Evolutionary conservation across 2,113 vertebrate genomes (phyloP).

Genomic region (Thunnus maccoyii): DNA sequence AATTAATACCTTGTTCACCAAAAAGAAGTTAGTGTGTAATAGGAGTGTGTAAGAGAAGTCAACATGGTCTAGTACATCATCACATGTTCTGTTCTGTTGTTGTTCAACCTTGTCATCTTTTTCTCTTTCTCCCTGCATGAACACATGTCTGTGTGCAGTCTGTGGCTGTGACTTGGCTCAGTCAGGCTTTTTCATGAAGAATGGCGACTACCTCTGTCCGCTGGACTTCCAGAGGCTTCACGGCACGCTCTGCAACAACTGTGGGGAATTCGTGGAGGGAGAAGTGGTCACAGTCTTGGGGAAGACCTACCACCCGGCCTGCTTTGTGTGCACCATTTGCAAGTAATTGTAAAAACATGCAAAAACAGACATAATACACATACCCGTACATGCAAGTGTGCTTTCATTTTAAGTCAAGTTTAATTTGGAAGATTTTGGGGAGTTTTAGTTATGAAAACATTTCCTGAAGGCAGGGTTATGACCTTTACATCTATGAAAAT

Average conservation of each 20-base stretch:
- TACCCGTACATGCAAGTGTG: too few species aligned
- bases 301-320: slow-evolving; percentile 95
- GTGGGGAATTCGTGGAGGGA: slow-evolving; percentile 95
- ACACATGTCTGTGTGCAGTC: slow-evolving; percentile 78
- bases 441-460: too few species aligned
- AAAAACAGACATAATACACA: neutral
- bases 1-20: too few species aligned
- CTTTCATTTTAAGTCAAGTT: too few species aligned
- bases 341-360: slow-evolving; percentile 83
- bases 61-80: neutral
- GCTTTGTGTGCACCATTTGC: slow-evolving; percentile 96
- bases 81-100: neutral
- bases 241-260: slow-evolving; percentile 93
- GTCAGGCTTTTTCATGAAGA: slow-evolving; percentile 95
- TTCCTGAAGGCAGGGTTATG: too few species aligned
- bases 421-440: too few species aligned
- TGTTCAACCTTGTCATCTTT: neutral
- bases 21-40: too few species aligned
- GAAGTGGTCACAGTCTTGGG: slow-evolving; percentile 96
- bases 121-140: neutral
- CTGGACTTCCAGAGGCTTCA: slow-evolving; percentile 97
- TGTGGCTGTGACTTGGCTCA: slow-evolving; percentile 95
- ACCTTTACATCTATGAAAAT: neutral
- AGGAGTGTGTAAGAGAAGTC: neutral
- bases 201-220: slow-evolving; percentile 95